Percentiles rank a stretch among this genome's conserved stretches.
These are phyloP conservation scores for Metalampra italica DNA, from an alignment of 2,888 invertebrate species.

Conservation along the genomic window DNA sequence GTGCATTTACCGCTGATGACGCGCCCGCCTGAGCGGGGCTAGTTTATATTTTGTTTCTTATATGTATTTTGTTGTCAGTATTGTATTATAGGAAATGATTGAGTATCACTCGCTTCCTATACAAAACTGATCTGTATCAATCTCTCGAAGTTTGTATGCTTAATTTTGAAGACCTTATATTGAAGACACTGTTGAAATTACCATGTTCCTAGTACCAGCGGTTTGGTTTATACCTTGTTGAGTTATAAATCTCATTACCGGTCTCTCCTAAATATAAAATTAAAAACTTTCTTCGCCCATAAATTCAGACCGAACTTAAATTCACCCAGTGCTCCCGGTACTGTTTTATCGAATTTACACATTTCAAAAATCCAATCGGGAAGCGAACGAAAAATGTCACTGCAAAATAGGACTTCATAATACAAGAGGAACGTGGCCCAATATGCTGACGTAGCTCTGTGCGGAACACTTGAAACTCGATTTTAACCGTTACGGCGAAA, in stretches of 20 bases:
- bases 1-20: constrained; percentile 54
- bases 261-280: not conserved
- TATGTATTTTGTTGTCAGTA: constrained; percentile 21
- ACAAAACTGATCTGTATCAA: too few relatives aligned
- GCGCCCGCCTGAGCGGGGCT: constrained; percentile 23
- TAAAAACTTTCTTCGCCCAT: constrained; percentile 1
- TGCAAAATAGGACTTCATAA: constrained; percentile 71
- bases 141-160: too few relatives aligned
- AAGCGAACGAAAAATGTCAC: constrained; percentile 71
- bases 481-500: constrained; percentile 56
- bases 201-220: too few relatives aligned
- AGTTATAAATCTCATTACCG: too few relatives aligned
- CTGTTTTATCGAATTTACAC: constrained; percentile 71
- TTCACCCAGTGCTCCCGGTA: constrained; percentile 25
- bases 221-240: too few relatives aligned
- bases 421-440: constrained; percentile 58
- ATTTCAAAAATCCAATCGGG: constrained; percentile 71
- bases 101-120: too few relatives aligned
- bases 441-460: constrained; percentile 62
- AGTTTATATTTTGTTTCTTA: constrained; percentile 43
- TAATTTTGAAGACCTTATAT: too few relatives aligned
- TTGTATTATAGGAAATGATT: too few relatives aligned
- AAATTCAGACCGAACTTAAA: not conserved
- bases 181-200: too few relatives aligned
- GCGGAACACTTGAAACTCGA: constrained; percentile 56